Evolutionary conservation across 2,113 vertebrate species (phyloP).

Genomic region (Pituophis catenifer): DNA sequence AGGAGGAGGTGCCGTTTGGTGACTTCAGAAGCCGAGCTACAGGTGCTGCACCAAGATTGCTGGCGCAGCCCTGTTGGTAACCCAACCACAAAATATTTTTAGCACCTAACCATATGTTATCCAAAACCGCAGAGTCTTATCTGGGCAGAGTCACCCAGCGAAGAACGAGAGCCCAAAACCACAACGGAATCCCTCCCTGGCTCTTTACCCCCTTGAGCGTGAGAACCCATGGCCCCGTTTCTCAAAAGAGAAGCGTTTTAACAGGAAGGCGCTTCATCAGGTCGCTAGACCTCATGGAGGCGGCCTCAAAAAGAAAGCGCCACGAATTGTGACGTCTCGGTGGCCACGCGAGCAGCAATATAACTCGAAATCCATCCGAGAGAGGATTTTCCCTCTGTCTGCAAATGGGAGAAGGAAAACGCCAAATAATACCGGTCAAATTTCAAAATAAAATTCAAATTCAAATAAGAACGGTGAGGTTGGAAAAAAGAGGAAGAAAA

Average conservation of each 20-base stretch:
- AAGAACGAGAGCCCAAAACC: background rate
- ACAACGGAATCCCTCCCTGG: background rate
- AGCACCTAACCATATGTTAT: background rate
- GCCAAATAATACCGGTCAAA: background rate
- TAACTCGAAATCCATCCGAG: background rate
- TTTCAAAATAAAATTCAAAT: background rate
- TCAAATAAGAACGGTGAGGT: background rate
- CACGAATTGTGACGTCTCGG: background rate
- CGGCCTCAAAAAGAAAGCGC: background rate
- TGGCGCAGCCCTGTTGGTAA: background rate
- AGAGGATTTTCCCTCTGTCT: background rate
- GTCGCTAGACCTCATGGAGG: background rate
- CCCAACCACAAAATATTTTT: background rate
- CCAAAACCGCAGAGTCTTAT: background rate
- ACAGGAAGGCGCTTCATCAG: background rate
- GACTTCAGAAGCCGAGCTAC: accelerated
- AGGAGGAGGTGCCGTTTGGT: background rate
- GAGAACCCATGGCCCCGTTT: background rate
- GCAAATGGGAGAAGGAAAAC: background rate
- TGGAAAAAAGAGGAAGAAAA: background rate
- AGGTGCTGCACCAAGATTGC: background rate
- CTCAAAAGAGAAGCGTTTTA: background rate
- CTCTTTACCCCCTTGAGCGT: too few species aligned
- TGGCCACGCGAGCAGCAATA: background rate
- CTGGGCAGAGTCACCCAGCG: background rate